Base-by-base conservation (phyloP, 2,113 vertebrate species). In the Orientallactaga bullata region DNA sequence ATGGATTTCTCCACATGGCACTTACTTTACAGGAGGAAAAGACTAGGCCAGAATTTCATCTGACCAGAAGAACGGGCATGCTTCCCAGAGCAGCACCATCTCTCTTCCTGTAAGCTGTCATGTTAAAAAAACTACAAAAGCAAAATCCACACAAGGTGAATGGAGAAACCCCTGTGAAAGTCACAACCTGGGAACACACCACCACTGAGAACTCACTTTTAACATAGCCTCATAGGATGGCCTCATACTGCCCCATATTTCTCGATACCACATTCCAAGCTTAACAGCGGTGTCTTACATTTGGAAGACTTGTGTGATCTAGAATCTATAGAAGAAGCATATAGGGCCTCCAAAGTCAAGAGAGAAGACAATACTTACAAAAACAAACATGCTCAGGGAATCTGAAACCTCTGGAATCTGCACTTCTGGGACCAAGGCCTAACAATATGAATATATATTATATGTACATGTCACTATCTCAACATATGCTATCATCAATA, bases 41-140 rank as follows among this genome's bases (percentile, higher is more conserved):
- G 2, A 23, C 51, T 77, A 2, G 16, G 12, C 24, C 16, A 37
- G 24, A 61, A 2, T 17, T 71, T 77, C 30, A 2, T 37, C 13
- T n/a, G 20, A 0, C 32, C 63, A 37, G 16, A 1, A 76, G 24
- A 7, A 51, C 37, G 13, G 13, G 7, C 15, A 47, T 51, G 39
- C 5, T 10, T 28, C 32, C 7, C 37, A 2, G 32, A 11, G 1
- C 3, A 26, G 7, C 1, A 6, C 47, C 30, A 7, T 39, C 58
- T 30, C 32, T 35, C 13, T 74, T 61, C 13, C 51, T 21, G 2
- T 21, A 37, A 55, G 32, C 51, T 11, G 26, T 20, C 26, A 81
- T 4, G 26, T 32, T 80, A 26, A 69, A 58, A 30, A 58, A n/a
- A 65, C 2, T 63, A 16, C 0, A 12, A 60, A 63, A 28, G 37